Evolutionary conservation across 2,797 vertebrate species (phyloP), one percentile per base, ranked within the genome.

Genomic region (Vireo griseus): DNA sequence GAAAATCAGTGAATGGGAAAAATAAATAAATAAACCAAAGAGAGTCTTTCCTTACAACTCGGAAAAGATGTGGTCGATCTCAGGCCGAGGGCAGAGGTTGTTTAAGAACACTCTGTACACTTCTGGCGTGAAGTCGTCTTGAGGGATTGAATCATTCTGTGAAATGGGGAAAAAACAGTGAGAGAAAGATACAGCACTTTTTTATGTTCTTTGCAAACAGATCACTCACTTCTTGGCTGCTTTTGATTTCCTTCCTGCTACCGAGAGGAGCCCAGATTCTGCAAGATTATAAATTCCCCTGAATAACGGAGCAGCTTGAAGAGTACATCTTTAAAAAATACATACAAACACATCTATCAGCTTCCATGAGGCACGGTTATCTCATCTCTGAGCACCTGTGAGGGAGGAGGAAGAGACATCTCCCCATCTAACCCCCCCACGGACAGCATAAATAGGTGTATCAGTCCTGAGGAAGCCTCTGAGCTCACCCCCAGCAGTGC

Each of bases 1-100:
- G 51, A 88, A 86, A 72, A 88, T 35, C 79, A 81, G 57, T 40
- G 50, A 95, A 94, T 72, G 50, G 45, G 47, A 52, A 37, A 67
- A 62, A 42, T 44, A 35, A 88, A 68, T 5, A 42, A 59, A 54
- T 5, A 73, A 72, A 51, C 2, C 18, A 42, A 21, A 1, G 20
- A 80, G 65, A 4, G 4, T n/a, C 9, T 96, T 66, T 68, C 92
- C 99, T 99, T 98, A 99, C 99, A 99, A 98, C 82, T 99, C 99
- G 0, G 98, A 98, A 97, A 99, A 99, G 98, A 99, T 99, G 98
- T 98, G 98, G 98, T 99, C 99, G 37, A 99, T 99, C 97, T 99
- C 99, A n/a, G 99, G 98, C 33, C 99, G 98, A 63, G 99, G 98
- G 92, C 99, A 99, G 90, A 99, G 98, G 97, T 99, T 99, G 97